Conservation (phyloP, 2,113 vertebrate species). For the Empidonax traillii region DNA sequence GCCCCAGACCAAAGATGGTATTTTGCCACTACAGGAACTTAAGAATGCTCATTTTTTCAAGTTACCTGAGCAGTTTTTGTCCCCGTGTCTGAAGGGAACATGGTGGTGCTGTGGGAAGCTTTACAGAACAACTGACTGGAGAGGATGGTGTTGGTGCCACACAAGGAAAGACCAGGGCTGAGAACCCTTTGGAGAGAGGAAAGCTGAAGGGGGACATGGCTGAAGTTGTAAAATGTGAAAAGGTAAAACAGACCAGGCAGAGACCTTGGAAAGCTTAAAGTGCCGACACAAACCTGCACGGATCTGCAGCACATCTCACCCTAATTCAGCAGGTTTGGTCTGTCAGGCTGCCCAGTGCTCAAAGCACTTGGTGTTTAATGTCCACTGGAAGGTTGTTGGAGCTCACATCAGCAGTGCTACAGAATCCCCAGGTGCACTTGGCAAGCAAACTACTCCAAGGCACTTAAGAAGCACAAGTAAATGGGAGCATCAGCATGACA, state of each 20-base stretch:
- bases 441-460: neutral
- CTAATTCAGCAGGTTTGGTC: neutral
- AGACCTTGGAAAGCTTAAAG: neutral
- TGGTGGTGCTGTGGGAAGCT: neutral
- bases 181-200: neutral
- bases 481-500: neutral
- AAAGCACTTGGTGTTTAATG: neutral
- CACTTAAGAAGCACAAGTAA: neutral
- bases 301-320: neutral
- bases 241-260: neutral
- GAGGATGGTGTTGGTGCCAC: rapidly evolving
- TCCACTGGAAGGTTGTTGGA: neutral
- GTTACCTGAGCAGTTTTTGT: rapidly evolving
- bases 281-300: neutral
- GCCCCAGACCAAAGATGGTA: neutral
- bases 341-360: neutral
- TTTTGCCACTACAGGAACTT: neutral
- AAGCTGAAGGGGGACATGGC: neutral
- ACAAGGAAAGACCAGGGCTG: neutral
- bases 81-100: neutral
- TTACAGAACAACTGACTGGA: neutral
- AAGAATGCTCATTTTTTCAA: neutral
- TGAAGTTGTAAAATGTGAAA: neutral
- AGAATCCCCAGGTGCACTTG: neutral
- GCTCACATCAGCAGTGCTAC: neutral